phyloP scores from a whole-genome alignment of 2,888 invertebrate species.

The Sacculina carcini region DNA sequence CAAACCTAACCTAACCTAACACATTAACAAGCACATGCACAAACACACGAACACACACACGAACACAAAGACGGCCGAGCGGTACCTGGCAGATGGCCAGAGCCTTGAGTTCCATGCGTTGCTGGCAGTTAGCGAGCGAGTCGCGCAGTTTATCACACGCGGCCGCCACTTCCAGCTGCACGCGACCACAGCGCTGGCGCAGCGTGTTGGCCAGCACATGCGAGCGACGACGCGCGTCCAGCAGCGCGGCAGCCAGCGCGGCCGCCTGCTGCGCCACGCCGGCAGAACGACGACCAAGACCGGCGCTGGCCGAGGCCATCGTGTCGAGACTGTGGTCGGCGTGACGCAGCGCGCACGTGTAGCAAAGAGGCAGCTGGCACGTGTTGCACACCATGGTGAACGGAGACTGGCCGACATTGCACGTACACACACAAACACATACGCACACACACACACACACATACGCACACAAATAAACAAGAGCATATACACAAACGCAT shows the following conservation, averaged over 20 bases:
- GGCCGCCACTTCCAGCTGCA: background rate
- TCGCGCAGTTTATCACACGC: background rate
- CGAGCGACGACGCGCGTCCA: background rate
- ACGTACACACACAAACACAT: too few species aligned
- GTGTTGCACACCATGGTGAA: conserved; percentile 1
- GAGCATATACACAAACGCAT: too few species aligned
- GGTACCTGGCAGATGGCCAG: background rate
- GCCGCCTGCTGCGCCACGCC: background rate
- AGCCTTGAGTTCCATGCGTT: background rate
- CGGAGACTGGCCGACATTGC: background rate
- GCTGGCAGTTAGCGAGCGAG: background rate
- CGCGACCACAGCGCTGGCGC: background rate
- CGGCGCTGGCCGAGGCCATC: background rate
- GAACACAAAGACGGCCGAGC: too few species aligned
- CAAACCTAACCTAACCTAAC: too few species aligned
- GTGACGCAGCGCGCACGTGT: background rate
- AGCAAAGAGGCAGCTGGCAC: background rate
- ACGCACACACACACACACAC: too few species aligned
- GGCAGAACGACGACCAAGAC: background rate
- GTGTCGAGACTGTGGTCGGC: background rate
- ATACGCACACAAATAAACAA: too few species aligned
- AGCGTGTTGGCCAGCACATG: background rate
- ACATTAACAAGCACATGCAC: too few species aligned
- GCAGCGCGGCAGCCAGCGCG: background rate
- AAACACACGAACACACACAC: too few species aligned